Evolutionary conservation across 1,140 invertebrate species (phyloP).

Genomic region (Sogatella furcifera): DNA sequence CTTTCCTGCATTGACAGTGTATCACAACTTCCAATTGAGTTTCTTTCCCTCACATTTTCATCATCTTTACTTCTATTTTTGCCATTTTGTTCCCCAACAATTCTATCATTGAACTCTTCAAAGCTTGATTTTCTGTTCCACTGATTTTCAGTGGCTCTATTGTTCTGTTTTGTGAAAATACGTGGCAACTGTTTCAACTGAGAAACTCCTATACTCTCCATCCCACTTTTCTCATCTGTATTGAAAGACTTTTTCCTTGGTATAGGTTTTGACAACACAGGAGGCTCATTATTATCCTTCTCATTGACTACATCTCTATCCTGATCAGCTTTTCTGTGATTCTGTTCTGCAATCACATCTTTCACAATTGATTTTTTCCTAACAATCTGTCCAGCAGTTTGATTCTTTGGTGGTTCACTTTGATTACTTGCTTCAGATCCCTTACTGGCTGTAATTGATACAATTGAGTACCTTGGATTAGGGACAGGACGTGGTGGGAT

Average conservation of each 20-base stretch:
- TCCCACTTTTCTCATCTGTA: background rate
- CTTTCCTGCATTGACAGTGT: slow-evolving; percentile 2
- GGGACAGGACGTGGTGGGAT: background rate
- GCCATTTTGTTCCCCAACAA: background rate
- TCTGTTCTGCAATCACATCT: background rate
- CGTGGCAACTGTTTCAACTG: too few relatives aligned
- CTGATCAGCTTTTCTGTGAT: background rate
- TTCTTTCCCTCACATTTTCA: slow-evolving; percentile 6
- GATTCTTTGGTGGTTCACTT: background rate
- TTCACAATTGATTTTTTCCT: background rate
- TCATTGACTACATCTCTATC: too few relatives aligned
- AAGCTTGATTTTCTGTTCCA: too few relatives aligned
- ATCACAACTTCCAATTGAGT: slow-evolving; percentile 12
- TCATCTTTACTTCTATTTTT: background rate
- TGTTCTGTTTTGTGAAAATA: too few relatives aligned
- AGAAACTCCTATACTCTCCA: too few relatives aligned
- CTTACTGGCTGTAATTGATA: slow-evolving; percentile 8
- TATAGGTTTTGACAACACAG: background rate
- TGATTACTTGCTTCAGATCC: background rate
- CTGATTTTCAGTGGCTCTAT: too few relatives aligned
- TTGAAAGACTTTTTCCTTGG: background rate
- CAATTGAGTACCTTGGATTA: slow-evolving; percentile 11
- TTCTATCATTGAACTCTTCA: too few relatives aligned
- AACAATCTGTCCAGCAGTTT: background rate
- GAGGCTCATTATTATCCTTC: background rate